phyloP scores from a whole-genome alignment of 92 coral and sea anemone genomes.

The Palythoa grandiflora region DNA sequence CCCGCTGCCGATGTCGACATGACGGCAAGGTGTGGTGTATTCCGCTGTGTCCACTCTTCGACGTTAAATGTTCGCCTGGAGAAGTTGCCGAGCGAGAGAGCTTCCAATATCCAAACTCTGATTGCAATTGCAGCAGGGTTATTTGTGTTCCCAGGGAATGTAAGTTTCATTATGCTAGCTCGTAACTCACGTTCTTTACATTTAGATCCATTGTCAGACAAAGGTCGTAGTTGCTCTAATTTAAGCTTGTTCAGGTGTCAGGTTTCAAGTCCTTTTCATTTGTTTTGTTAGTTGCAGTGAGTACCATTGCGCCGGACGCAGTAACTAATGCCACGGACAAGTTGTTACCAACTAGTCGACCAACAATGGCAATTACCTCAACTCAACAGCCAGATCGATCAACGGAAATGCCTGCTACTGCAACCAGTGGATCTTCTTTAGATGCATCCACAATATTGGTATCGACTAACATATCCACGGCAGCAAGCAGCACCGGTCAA shows the following conservation, averaged over 20 bases:
- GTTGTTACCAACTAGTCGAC: background rate
- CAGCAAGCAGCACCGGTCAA: background rate
- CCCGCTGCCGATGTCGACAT: conserved; percentile 22
- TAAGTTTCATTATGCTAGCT: background rate
- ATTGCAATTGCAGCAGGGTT: conserved; percentile 24
- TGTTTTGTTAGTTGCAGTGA: background rate
- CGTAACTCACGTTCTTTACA: background rate
- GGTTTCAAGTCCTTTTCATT: background rate
- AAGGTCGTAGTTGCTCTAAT: too few species aligned
- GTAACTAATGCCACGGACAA: background rate
- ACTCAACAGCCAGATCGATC: background rate
- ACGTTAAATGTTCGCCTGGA: background rate
- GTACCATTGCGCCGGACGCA: background rate
- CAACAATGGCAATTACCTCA: conserved; percentile 2
- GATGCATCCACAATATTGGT: background rate
- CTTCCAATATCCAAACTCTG: background rate
- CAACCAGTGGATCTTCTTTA: background rate
- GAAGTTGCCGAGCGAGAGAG: conserved; percentile 1
- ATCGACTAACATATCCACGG: background rate
- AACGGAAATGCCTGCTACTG: background rate
- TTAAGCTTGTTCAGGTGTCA: background rate
- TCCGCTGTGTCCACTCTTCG: conserved; percentile 34
- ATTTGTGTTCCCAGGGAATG: conserved; percentile 34
- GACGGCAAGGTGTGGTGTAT: conserved; percentile 49
- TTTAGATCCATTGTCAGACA: too few species aligned